Base-by-base conservation (phyloP, 2,797 vertebrate genomes). In the Channa striata region DNA sequence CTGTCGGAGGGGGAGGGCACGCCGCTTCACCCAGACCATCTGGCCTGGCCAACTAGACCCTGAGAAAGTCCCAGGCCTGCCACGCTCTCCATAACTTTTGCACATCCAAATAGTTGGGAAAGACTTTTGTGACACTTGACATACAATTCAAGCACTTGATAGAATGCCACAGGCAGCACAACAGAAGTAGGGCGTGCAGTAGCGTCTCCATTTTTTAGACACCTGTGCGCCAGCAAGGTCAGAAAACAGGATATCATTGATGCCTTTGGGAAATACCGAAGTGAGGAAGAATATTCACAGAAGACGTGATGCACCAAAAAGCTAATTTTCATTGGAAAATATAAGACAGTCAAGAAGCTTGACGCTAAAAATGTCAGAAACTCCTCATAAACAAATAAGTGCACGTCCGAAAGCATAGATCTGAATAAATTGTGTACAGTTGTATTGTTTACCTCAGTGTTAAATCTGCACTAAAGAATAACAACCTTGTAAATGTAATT, bases 11-110 rank as follows among this genome's bases (percentile, higher is more conserved):
- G 83, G 78, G 80, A 67, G 80, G 78, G 83, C 53, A 34, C 73
- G 59, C n/a, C 19, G 90, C 77, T 82, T 67, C 68, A 76, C 80
- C 74, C 71, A 79, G 87, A 87, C 94, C 94, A 95, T 94, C 94
- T 95, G 94, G 91, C 90, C 87, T 48, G 72, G 89, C 92, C 88
- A 72, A 74, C 78, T 76, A 89, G 87, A 93, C 87, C 87, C 90
- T 93, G 87, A 91, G 87, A 92, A 89, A 90, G 88, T 92, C 78
- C 81, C 83, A 76, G 75, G 90, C 80, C 89, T 82, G 82, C 88
- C 83, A 68, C 85, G 72, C 82, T 89, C 81, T 76, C 72, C 78
- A 77, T 82, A 90, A 88, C 84, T 78, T 85, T 60, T 78, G 77
- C 77, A 61, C 76, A 86, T 69, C 87, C 71, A 78, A 87, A 92